These are phyloP conservation scores for Origma solitaria DNA, from an alignment of 2,113 vertebrate genomes.

Conservation along the genomic window DNA sequence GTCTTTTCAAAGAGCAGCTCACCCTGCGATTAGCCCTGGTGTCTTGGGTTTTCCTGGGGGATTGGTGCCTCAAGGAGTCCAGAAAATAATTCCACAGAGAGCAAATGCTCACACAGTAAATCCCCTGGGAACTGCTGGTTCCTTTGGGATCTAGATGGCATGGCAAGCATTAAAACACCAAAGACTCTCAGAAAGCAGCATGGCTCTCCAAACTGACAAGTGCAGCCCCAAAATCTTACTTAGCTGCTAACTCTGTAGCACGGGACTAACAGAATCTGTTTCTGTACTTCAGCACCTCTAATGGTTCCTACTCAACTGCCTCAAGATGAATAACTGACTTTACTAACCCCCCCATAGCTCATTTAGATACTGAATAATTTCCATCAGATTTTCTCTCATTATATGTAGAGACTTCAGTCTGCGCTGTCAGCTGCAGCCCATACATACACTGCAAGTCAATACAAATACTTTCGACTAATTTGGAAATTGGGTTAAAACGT, in stretches of 20 bases:
- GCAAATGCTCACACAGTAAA: not conserved
- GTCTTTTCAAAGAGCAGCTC: not conserved
- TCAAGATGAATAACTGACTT: not conserved
- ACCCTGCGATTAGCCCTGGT: not conserved
- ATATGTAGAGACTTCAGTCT: not conserved
- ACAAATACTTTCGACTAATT: constrained; percentile 9
- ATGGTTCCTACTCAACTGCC: not conserved
- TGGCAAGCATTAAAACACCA: not conserved
- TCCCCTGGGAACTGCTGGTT: not conserved
- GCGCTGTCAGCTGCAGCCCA: not conserved
- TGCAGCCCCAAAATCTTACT: not conserved
- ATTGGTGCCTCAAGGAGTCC: not conserved
- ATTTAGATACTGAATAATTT: not conserved
- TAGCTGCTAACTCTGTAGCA: not conserved
- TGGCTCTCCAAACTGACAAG: not conserved
- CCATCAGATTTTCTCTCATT: not conserved
- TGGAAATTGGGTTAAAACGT: not conserved
- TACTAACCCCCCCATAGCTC: not conserved
- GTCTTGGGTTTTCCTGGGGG: not conserved
- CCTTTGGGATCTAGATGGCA: not conserved
- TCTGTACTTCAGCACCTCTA: not conserved
- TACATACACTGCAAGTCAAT: not conserved
- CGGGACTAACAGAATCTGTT: rapidly evolving
- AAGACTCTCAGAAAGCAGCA: not conserved
- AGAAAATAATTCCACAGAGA: not conserved